These are phyloP conservation scores for Bellardia pandia DNA, from an alignment of 2,888 invertebrate species.

Conservation along the genomic window DNA sequence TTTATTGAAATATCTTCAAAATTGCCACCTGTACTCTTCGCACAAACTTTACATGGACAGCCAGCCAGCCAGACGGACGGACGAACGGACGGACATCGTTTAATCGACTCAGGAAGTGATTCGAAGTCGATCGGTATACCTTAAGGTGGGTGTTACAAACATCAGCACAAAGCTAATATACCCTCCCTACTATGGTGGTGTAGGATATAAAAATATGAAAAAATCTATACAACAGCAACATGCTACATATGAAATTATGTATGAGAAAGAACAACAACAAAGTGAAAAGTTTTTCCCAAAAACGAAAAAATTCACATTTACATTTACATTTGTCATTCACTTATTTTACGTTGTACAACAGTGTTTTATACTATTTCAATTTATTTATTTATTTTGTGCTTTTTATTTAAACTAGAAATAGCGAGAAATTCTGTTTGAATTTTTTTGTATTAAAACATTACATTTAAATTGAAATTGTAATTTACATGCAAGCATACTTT, in stretches of 20 bases:
- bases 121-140: too few species aligned
- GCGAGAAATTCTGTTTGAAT: neutral
- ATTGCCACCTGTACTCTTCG: too few species aligned
- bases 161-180: too few species aligned
- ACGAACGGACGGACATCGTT: too few species aligned
- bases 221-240: neutral
- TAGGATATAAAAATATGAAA: neutral
- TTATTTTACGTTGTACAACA: slow-evolving; percentile 23
- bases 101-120: too few species aligned
- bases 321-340: slow-evolving; percentile 52
- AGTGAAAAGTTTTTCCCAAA: slow-evolving; percentile 24
- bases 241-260: slow-evolving; percentile 24
- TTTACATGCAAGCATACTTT: neutral
- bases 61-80: too few species aligned
- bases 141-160: too few species aligned
- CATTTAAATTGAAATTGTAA: slow-evolving; percentile 34
- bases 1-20: too few species aligned
- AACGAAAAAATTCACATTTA: neutral
- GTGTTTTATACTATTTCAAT: slow-evolving; percentile 26
- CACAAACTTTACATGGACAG: too few species aligned
- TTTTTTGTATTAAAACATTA: slow-evolving; percentile 6
- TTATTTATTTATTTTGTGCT: slow-evolving; percentile 27
- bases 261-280: slow-evolving; percentile 2
- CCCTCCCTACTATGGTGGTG: too few species aligned
- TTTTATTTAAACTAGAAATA: slow-evolving; percentile 8